Evolutionary conservation across 2,888 invertebrate species (phyloP).

Genomic region (Caenorhabditis zanzibari): DNA sequence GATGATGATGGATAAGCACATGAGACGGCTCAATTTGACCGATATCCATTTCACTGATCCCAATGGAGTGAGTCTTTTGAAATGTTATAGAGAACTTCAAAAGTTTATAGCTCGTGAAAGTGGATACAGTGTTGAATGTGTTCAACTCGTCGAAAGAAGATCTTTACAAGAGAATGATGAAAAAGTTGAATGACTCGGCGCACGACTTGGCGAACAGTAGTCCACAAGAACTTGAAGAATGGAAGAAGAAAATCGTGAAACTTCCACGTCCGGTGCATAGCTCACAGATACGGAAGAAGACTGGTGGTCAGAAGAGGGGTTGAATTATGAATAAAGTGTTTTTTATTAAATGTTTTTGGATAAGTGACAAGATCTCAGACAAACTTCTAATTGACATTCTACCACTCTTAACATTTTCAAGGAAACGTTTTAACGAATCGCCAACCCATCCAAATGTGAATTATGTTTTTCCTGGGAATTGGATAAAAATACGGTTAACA

Average conservation of each 20-base stretch:
- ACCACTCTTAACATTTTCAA: no score
- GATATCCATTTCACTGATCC: constrained; percentile 50
- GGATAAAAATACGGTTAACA: no score
- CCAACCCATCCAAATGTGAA: no score
- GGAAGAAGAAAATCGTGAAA: not conserved
- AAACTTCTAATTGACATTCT: no score
- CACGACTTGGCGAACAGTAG: not conserved
- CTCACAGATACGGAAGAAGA: not conserved
- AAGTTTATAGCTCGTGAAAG: constrained; percentile 45
- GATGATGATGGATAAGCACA: constrained; percentile 15
- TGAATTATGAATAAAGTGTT: not conserved
- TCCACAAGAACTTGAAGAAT: not conserved
- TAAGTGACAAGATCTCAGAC: no score
- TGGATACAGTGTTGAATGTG: constrained; percentile 25
- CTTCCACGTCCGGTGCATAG: constrained; percentile 10
- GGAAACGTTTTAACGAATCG: no score
- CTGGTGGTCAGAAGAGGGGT: not conserved
- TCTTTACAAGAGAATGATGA: not conserved
- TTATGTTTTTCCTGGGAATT: no score
- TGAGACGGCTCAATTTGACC: constrained; percentile 30
- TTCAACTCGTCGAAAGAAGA: not conserved
- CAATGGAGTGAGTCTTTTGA: constrained; percentile 1
- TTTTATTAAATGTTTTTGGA: not conserved
- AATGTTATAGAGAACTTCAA: no score
- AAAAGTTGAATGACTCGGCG: constrained; percentile 20